Conservation (phyloP, 2,888 invertebrate species). For the Drosophila anomalata region DNA sequence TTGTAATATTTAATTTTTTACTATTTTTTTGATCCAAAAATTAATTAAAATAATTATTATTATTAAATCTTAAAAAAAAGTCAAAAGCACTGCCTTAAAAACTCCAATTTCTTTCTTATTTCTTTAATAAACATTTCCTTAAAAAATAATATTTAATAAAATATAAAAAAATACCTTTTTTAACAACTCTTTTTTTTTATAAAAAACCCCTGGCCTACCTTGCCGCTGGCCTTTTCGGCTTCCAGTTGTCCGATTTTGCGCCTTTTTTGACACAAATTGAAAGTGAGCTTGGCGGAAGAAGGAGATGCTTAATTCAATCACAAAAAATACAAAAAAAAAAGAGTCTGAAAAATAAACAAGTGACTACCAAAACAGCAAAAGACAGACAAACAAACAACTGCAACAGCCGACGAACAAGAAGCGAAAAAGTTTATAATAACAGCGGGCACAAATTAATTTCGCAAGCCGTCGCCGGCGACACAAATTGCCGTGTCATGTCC, state of each 20-base stretch:
- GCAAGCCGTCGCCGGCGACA: constrained; percentile 72
- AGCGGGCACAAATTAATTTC: constrained; percentile 77
- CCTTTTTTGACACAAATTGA: constrained; percentile 69
- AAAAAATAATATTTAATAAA: too few species aligned
- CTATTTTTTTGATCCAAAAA: background rate
- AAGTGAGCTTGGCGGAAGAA: constrained; percentile 49
- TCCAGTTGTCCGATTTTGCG: constrained; percentile 42
- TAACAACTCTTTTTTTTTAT: background rate
- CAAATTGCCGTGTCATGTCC: constrained; percentile 77
- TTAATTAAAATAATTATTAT: too few species aligned
- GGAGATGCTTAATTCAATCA: constrained; percentile 67
- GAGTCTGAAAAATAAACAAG: constrained; percentile 37
- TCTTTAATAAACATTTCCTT: too few species aligned
- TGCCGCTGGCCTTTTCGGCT: constrained; percentile 47
- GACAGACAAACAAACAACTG: constrained; percentile 22
- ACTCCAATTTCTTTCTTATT: too few species aligned
- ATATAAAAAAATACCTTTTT: too few species aligned
- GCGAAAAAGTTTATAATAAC: constrained; percentile 65
- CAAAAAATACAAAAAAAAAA: constrained; percentile 5
- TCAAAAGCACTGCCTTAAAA: too few species aligned
- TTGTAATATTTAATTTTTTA: too few species aligned
- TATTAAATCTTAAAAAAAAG: too few species aligned
- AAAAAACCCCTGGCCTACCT: constrained; percentile 41
- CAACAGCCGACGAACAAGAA: constrained; percentile 24
- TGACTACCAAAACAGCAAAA: constrained; percentile 39